Base-by-base conservation (phyloP, 2,113 vertebrate species). In the Athene cunicularia region DNA sequence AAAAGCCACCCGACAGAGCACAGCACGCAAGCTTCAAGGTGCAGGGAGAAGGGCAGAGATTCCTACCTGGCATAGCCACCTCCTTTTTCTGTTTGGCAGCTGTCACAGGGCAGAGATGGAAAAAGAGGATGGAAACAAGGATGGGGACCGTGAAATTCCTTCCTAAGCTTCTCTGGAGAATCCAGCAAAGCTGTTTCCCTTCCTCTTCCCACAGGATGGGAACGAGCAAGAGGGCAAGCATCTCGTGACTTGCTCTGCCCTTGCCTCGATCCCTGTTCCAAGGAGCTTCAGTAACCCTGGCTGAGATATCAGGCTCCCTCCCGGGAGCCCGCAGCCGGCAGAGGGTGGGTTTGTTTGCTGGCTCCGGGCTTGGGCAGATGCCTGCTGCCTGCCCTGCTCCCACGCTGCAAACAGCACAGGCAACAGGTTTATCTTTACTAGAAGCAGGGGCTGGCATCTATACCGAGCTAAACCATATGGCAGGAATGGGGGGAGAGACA, bases 311-410 rank as follows among this genome's bases (percentile, higher is more conserved):
- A 80, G 49, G 26, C 50, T 59, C 64, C 35, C 43, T 67, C n/a
- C 83, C 0, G 2, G 26, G 58, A 86, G 35, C 64, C 67, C 12
- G 49, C 67, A 91, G 63, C 35, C 0, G 0, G 35, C 0, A 0
- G 43, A 63, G 53, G 71, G 47, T 67, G 75, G 60, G 35, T 59
- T 43, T 72, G 71, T 68, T 76, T 75, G 79, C 66, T 62, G 76
- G 86, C 76, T 77, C 58, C 3, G 1, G 52, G 71, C 63, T 96
- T 28, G 49, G 66, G 84, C 91, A 87, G 80, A 63, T 49, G 86
- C 80, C 95, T 60, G 82, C 53, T 76, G 79, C 23, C 70, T 71
- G 58, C 47, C 47, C 55, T 2, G 16, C 59, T 72, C 64, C 71
- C 71, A 32, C 4, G 2, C 82, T 66, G 76, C 55, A 23, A 80